Evolutionary conservation across 2,888 invertebrate genomes (phyloP).

Genomic region (Bombyx huttoni): DNA sequence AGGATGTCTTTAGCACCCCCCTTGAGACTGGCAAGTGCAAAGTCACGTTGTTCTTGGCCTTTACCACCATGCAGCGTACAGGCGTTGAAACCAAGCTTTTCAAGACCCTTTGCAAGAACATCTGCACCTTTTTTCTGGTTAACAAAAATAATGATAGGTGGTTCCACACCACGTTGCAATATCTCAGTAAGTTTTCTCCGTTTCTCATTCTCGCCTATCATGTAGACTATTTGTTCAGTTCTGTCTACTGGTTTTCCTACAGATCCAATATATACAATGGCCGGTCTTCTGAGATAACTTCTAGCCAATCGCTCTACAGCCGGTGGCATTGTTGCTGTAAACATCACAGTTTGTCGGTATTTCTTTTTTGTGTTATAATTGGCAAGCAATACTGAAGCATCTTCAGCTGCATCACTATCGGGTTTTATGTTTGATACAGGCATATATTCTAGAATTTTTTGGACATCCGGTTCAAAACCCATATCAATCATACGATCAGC

Average conservation of each 20-base stretch:
- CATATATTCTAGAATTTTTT: slow-evolving; percentile 97
- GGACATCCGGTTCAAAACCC: slow-evolving; percentile 99
- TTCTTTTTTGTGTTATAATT: slow-evolving; percentile 98
- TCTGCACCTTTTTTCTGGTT: slow-evolving; percentile 99
- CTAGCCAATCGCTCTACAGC: slow-evolving; percentile 97
- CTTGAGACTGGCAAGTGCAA: slow-evolving; percentile 96
- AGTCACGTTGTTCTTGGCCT: slow-evolving; percentile 99
- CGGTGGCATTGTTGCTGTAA: slow-evolving; percentile 99
- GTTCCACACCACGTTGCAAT: slow-evolving; percentile 89
- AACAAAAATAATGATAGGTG: slow-evolving; percentile 99
- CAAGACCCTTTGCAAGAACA: slow-evolving; percentile 95
- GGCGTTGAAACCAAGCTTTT: slow-evolving; percentile 96
- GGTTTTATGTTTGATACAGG: slow-evolving; percentile 98
- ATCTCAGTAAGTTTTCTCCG: slow-evolving; percentile 96
- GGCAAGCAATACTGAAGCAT: slow-evolving; percentile 88
- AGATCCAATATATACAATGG: slow-evolving; percentile 97
- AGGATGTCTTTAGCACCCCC: slow-evolving; percentile 96
- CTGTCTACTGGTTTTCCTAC: slow-evolving; percentile 97
- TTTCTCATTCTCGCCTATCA: slow-evolving; percentile 96
- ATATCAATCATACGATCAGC: slow-evolving; percentile 99
- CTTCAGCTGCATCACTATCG: slow-evolving; percentile 98
- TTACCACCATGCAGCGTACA: slow-evolving; percentile 99
- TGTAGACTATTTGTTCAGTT: slow-evolving; percentile 96
- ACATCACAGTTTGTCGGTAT: slow-evolving; percentile 99
- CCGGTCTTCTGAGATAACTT: slow-evolving; percentile 94